Conservation (phyloP, 2,113 vertebrate species). For the Crotalus helleri region DNA sequence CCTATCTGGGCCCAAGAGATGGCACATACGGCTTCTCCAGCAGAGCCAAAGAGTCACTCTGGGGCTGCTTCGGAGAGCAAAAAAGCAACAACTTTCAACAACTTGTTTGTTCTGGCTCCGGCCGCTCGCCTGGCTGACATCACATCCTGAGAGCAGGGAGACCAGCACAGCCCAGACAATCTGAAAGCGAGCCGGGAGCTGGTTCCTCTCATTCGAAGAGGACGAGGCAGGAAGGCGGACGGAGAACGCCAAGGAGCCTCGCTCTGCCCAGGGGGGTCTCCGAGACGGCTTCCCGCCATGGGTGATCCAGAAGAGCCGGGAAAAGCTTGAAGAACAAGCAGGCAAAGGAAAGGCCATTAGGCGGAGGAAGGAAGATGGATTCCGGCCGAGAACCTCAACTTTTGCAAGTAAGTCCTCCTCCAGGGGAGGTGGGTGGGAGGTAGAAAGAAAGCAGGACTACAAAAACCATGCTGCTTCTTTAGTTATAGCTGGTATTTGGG, state of each 20-base stretch:
- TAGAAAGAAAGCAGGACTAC: neutral
- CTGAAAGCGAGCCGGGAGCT: neutral
- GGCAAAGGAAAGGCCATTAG: neutral
- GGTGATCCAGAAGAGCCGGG: neutral
- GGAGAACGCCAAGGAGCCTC: neutral
- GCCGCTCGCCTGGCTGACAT: conserved; percentile 1
- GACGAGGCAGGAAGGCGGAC: neutral
- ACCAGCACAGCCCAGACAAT: neutral
- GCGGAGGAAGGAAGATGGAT: neutral
- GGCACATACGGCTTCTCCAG: neutral
- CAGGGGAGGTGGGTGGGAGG: fast-evolving
- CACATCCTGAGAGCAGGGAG: conserved; percentile 17
- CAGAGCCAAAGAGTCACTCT: neutral
- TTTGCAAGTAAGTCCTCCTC: conserved; percentile 4
- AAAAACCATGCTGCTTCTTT: neutral
- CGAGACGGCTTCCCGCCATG: neutral
- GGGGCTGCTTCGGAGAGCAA: neutral
- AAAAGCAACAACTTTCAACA: neutral
- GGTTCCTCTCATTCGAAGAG: neutral
- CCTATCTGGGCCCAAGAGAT: neutral
- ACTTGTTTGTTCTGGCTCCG: conserved; percentile 29
- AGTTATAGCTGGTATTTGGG: neutral
- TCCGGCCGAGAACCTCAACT: neutral
- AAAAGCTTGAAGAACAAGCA: neutral
- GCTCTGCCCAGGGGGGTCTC: neutral